phyloP scores from a whole-genome alignment of 2,888 invertebrate genomes.

The Hedya salicella region DNA sequence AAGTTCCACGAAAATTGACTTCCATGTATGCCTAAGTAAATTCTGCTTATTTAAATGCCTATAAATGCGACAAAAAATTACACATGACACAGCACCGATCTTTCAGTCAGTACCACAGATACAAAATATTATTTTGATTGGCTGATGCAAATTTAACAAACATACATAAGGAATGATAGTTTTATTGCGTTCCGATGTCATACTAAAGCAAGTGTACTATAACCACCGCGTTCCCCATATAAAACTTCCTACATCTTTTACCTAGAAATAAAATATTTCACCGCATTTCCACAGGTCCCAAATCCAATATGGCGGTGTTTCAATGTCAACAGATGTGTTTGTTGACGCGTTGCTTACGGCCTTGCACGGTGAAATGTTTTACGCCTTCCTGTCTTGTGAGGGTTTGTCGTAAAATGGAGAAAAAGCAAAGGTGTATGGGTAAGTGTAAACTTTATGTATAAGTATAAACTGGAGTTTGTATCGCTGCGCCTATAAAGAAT shows the following conservation, averaged over 20 bases:
- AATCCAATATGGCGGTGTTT: constrained; percentile 37
- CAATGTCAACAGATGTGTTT: constrained; percentile 39
- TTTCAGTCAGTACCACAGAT: too few relatives aligned
- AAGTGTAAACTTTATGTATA: not conserved
- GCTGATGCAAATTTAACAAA: too few relatives aligned
- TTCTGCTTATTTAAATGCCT: too few relatives aligned
- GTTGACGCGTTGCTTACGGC: constrained; percentile 27
- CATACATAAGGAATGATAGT: too few relatives aligned
- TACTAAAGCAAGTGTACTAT: not conserved
- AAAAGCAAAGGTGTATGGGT: not conserved
- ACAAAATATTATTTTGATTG: too few relatives aligned
- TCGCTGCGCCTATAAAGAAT: not conserved
- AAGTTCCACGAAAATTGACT: too few relatives aligned
- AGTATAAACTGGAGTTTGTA: not conserved
- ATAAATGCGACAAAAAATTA: too few relatives aligned
- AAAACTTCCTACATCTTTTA: not conserved
- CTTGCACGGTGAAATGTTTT: constrained; percentile 23
- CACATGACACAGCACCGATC: too few relatives aligned
- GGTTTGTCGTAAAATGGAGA: constrained; percentile 19
- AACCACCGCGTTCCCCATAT: not conserved
- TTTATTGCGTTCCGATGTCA: not conserved
- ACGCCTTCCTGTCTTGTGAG: constrained; percentile 23
- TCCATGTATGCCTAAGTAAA: too few relatives aligned
- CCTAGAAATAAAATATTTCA: constrained; percentile 12
- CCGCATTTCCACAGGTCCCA: constrained; percentile 16